These are phyloP conservation scores for Philotrypesis tridentata DNA, from an alignment of 1,140 invertebrate genomes.

Conservation along the genomic window DNA sequence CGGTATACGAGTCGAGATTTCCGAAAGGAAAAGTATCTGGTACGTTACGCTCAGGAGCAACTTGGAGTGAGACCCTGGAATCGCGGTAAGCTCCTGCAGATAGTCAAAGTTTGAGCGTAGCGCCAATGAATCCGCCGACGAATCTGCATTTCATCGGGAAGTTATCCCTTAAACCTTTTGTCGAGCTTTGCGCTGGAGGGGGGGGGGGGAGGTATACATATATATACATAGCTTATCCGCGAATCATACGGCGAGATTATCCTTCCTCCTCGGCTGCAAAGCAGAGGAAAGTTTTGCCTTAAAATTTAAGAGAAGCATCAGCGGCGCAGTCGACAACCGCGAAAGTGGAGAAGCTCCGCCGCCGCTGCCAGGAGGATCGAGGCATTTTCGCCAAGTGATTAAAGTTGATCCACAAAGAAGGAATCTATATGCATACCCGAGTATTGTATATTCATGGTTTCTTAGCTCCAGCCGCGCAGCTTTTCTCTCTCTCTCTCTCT, in stretches of 20 bases:
- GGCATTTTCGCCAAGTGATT: conserved; percentile 58
- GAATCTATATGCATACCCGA: conserved; percentile 66
- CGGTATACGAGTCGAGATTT: no score
- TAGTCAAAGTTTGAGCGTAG: no score
- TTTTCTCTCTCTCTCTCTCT: not conserved
- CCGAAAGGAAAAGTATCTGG: no score
- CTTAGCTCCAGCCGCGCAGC: conserved; percentile 65
- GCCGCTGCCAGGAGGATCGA: conserved; percentile 22
- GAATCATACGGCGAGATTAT: conserved; percentile 10
- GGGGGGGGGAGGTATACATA: no score
- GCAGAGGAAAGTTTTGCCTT: conserved; percentile 22
- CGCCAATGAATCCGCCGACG: not conserved
- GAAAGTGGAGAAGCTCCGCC: conserved; percentile 33
- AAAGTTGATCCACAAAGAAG: conserved; percentile 67
- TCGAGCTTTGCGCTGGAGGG: no score
- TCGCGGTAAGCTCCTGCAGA: no score
- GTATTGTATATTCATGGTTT: conserved; percentile 75
- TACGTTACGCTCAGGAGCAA: no score
- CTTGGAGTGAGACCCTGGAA: no score
- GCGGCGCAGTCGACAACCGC: not conserved
- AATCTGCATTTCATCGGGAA: not conserved
- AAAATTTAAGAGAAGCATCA: conserved; percentile 21
- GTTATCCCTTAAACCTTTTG: conserved; percentile 1
- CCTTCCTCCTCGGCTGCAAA: no score
- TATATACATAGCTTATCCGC: no score